Conservation (phyloP, 2,113 vertebrate species). For the Entomyzon cyanotis region DNA sequence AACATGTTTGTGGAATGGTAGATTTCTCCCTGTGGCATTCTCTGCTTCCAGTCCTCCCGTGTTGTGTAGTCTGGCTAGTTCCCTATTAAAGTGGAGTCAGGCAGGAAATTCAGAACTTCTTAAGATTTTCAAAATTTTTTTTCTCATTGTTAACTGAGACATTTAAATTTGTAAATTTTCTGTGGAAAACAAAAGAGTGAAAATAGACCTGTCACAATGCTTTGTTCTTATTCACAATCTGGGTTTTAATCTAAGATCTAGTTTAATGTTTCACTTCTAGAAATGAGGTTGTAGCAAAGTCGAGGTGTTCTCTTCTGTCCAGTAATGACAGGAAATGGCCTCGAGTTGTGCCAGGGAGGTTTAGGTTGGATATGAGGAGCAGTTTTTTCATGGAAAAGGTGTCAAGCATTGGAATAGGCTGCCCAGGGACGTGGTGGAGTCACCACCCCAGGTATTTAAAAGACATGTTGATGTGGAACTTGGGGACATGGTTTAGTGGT, state of each 20-base stretch:
- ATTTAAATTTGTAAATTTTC: not conserved
- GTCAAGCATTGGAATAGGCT: not conserved
- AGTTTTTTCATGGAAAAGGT: not conserved
- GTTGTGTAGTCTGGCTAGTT: not conserved
- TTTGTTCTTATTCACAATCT: not conserved
- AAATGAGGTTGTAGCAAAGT: not conserved
- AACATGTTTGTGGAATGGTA: not conserved
- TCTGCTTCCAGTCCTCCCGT: not conserved
- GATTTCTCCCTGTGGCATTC: conserved; percentile 27
- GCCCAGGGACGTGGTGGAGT: not conserved
- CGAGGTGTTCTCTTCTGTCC: not conserved
- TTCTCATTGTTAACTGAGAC: not conserved
- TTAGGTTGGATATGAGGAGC: not conserved
- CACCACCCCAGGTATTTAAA: not conserved
- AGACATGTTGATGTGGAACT: not conserved
- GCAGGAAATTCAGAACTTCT: not conserved
- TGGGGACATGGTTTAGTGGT: not conserved
- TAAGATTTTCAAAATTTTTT: not conserved
- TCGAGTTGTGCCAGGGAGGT: not conserved
- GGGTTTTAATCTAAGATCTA: not conserved
- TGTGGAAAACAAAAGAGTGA: not conserved
- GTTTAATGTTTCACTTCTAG: not conserved
- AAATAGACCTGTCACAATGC: not conserved
- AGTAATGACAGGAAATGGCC: not conserved
- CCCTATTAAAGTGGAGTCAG: not conserved